Evolutionary conservation across 2,888 invertebrate species (phyloP).

Genomic region (Halictus quadricinctus): DNA sequence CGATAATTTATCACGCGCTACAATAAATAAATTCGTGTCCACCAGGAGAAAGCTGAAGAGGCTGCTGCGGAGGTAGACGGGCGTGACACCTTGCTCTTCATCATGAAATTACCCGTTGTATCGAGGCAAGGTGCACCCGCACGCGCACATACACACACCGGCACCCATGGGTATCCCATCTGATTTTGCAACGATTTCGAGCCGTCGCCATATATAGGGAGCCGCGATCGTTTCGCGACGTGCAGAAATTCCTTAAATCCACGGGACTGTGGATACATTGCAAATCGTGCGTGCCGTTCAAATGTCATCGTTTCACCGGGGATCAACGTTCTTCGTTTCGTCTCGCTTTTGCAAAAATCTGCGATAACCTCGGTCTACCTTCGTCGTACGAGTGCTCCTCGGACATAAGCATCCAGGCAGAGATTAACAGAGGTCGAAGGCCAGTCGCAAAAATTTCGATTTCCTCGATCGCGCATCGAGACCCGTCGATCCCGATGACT

Average conservation of each 20-base stretch:
- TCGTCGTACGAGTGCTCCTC: not conserved
- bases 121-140: not conserved
- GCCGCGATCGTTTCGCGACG: not conserved
- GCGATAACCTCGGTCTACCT: slow-evolving; percentile 19
- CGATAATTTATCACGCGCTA: slow-evolving; percentile 38
- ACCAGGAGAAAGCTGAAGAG: slow-evolving; percentile 57
- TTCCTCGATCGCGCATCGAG: slow-evolving; percentile 45
- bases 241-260: slow-evolving; percentile 17
- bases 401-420: not conserved
- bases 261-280: not conserved
- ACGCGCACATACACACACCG: not conserved
- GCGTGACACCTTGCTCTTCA: slow-evolving; percentile 9
- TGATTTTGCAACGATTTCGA: slow-evolving; percentile 6
- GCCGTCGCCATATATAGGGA: not conserved
- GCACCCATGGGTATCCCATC: not conserved
- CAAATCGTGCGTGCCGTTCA: not conserved
- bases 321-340: not conserved
- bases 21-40: slow-evolving; percentile 45
- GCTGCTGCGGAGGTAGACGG: slow-evolving; percentile 27
- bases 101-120: slow-evolving; percentile 5
- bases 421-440: not conserved
- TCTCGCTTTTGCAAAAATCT: not conserved
- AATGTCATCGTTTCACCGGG: slow-evolving; percentile 10
- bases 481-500: slow-evolving; percentile 57
- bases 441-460: slow-evolving; percentile 31